Evolutionary conservation across 2,888 invertebrate genomes (phyloP).

Genomic region (Drosophila mettleri): DNA sequence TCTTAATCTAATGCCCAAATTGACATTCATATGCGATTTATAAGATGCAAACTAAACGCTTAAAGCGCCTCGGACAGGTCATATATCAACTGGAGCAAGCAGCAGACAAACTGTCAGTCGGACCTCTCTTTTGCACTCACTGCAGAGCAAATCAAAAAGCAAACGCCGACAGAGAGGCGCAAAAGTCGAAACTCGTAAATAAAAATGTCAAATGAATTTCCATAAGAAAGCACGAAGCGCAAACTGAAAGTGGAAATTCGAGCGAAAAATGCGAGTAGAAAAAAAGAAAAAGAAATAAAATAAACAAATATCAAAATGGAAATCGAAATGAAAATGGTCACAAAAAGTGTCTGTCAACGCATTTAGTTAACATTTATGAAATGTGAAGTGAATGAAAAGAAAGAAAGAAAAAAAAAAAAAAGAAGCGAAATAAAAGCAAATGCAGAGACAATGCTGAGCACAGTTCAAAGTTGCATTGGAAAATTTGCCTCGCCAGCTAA

Average conservation of each 20-base stretch:
- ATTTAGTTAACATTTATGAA: constrained; percentile 35
- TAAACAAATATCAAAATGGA: constrained; percentile 10
- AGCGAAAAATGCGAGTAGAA: constrained; percentile 14
- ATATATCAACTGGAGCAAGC: constrained; percentile 58
- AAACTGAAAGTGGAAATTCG: constrained; percentile 61
- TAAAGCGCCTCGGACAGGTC: constrained; percentile 43
- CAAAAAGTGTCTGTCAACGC: constrained; percentile 40
- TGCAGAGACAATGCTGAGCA: constrained; percentile 24
- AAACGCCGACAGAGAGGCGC: constrained; percentile 47
- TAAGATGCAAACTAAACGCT: constrained; percentile 57
- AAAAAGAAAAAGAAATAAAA: neutral
- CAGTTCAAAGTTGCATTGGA: constrained; percentile 38
- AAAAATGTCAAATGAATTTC: constrained; percentile 75
- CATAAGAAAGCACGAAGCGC: constrained; percentile 57
- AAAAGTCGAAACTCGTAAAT: constrained; percentile 65
- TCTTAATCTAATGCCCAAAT: constrained; percentile 24
- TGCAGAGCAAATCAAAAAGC: constrained; percentile 19
- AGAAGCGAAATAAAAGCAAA: constrained; percentile 40
- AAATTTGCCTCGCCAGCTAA: constrained; percentile 32
- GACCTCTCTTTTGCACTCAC: constrained; percentile 2
- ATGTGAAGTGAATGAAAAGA: constrained; percentile 53
- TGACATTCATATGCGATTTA: constrained; percentile 58
- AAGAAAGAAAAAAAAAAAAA: too few relatives aligned
- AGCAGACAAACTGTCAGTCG: constrained; percentile 34
- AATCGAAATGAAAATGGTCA: constrained; percentile 28